These are phyloP conservation scores for Eilema griseolum DNA, from an alignment of 2,888 invertebrate genomes.

Conservation along the genomic window DNA sequence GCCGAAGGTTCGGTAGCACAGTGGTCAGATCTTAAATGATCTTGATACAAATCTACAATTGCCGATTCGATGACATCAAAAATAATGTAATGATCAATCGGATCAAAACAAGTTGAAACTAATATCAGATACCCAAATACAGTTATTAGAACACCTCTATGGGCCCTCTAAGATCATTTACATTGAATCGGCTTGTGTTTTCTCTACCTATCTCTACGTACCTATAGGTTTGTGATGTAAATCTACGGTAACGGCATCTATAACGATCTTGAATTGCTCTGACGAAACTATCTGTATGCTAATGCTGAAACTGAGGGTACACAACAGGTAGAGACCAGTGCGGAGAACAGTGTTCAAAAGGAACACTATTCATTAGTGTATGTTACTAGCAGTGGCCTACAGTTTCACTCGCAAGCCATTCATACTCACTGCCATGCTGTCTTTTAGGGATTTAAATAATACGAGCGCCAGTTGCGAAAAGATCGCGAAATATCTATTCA, in stretches of 20 bases:
- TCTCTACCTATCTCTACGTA: conserved; percentile 27
- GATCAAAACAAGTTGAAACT: not conserved
- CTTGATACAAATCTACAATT: not conserved
- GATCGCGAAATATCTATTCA: not conserved
- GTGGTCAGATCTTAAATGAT: too few relatives aligned
- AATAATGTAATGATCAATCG: not conserved
- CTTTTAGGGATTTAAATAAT: not conserved
- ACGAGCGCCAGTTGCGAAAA: not conserved
- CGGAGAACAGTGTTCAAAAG: too few relatives aligned
- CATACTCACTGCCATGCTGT: not conserved
- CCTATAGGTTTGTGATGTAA: conserved; percentile 15
- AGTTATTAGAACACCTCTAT: conserved; percentile 20
- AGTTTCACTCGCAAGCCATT: too few relatives aligned
- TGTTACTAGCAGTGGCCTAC: too few relatives aligned
- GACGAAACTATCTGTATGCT: conserved; percentile 28
- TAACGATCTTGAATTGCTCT: conserved; percentile 42
- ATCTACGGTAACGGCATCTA: conserved; percentile 46
- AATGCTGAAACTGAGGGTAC: conserved; percentile 2
- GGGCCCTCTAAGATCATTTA: conserved; percentile 43
- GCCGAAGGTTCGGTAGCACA: too few relatives aligned
- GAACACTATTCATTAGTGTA: too few relatives aligned
- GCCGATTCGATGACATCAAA: not conserved
- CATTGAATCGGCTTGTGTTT: conserved; percentile 51
- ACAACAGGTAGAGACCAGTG: not conserved
- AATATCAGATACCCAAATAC: not conserved